These are phyloP conservation scores for Orgyia antiqua DNA, from an alignment of 2,888 invertebrate species.

Conservation along the genomic window DNA sequence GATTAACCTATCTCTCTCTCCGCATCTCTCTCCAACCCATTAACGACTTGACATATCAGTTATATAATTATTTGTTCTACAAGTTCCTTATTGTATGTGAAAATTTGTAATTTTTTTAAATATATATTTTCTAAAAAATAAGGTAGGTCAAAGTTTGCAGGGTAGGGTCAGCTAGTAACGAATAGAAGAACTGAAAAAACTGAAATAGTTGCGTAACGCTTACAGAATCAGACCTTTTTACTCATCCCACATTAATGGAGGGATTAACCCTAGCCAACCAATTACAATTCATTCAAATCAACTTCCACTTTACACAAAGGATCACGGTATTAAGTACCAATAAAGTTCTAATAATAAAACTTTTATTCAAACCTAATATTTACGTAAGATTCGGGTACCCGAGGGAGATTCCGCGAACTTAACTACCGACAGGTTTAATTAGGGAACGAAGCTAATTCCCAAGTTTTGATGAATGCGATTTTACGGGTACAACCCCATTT, in stretches of 20 bases:
- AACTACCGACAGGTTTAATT: constrained; percentile 71
- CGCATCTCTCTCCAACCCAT: no score
- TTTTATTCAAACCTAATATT: constrained; percentile 67
- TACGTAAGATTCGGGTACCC: constrained; percentile 50
- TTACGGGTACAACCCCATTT: constrained; percentile 52
- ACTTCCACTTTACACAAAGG: constrained; percentile 28
- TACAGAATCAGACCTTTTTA: no score
- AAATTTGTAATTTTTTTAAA: no score
- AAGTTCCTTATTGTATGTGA: no score
- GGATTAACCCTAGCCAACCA: constrained; percentile 13
- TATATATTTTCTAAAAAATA: no score
- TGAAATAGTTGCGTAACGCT: no score
- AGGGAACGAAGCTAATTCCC: constrained; percentile 66
- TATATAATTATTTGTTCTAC: no score
- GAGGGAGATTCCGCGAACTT: constrained; percentile 41
- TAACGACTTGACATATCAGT: no score
- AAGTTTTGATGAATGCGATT: constrained; percentile 76
- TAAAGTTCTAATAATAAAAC: constrained; percentile 59
- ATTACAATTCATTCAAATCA: constrained; percentile 35
- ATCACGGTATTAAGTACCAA: constrained; percentile 42
- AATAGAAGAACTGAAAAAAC: no score
- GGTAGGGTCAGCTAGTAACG: no score
- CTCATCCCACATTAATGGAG: constrained; percentile 2
- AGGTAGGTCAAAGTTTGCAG: no score
- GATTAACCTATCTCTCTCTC: no score